Conservation (phyloP, 2,797 vertebrate species). For the Gymnothorax javanicus region DNA sequence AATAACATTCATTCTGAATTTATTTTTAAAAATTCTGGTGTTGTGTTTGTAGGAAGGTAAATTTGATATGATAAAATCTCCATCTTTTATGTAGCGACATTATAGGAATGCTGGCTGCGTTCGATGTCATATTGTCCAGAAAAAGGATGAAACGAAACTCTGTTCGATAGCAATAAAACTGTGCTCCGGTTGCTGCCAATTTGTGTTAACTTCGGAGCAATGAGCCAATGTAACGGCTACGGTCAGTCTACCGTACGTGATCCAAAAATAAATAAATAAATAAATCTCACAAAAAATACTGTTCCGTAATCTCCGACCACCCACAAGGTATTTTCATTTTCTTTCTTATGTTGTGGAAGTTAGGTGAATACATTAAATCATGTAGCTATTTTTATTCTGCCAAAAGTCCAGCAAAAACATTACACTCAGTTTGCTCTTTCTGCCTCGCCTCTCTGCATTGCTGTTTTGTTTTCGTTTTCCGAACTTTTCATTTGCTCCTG, state of each 20-base stretch:
- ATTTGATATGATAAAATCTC: not conserved
- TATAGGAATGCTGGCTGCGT: not conserved
- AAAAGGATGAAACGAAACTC: not conserved
- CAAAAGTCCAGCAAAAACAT: constrained; percentile 58
- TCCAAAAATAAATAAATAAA: constrained; percentile 49
- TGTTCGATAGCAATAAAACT: not conserved
- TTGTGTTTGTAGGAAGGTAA: not conserved
- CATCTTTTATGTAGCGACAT: not conserved
- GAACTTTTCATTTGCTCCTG: not conserved
- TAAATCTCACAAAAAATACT: constrained; percentile 44
- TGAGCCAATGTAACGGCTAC: constrained; percentile 3
- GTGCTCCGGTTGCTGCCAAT: not conserved
- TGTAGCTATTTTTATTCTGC: constrained; percentile 54
- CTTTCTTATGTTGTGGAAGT: constrained; percentile 60
- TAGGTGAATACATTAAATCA: constrained; percentile 64
- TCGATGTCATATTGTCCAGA: not conserved
- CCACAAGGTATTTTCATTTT: constrained; percentile 55
- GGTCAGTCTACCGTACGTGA: constrained; percentile 33
- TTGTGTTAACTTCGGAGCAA: not conserved
- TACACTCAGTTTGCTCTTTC: constrained; percentile 25
- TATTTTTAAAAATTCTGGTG: not conserved
- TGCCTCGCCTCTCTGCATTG: constrained; percentile 49
- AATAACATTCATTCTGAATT: not conserved
- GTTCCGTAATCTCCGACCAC: constrained; percentile 68
- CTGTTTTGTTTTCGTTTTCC: constrained; percentile 51